A percentile compares a stretch with the other conserved stretches of the same genome.
These are phyloP conservation scores for Apolygus lucorum DNA, from an alignment of 1,140 invertebrate genomes.

Conservation along the genomic window DNA sequence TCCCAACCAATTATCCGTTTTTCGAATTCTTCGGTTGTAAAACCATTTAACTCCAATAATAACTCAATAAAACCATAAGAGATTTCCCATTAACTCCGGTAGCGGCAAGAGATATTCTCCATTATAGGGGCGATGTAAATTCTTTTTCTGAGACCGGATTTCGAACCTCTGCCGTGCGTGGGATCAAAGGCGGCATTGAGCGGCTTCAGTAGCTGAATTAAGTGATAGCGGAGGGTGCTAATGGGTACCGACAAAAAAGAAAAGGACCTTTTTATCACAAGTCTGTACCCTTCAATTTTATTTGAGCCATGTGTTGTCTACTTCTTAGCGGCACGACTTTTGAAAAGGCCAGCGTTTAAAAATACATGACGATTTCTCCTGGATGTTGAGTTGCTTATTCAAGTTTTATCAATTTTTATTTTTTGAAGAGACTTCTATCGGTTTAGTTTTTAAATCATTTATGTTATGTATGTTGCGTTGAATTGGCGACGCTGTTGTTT, in stretches of 20 bases:
- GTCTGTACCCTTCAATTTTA: neutral
- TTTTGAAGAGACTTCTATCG: too few species aligned
- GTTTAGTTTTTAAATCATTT: too few species aligned
- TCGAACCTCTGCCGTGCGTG: too few species aligned
- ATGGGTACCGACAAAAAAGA: neutral
- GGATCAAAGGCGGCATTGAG: neutral
- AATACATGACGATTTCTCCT: too few species aligned
- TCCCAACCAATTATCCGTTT: neutral
- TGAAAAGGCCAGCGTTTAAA: too few species aligned
- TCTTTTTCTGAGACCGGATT: neutral
- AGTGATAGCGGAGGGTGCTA: conserved; percentile 1
- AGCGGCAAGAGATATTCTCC: neutral
- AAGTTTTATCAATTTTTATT: too few species aligned
- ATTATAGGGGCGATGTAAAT: conserved; percentile 3
- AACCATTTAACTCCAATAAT: conserved; percentile 2
- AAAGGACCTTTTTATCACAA: neutral
- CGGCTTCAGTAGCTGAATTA: neutral
- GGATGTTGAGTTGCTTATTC: too few species aligned
- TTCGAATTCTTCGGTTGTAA: neutral
- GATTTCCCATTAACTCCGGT: conserved; percentile 7
- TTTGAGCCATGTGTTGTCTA: neutral
- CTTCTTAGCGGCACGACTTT: too few species aligned
- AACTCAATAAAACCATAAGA: neutral
- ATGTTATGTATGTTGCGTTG: too few species aligned
- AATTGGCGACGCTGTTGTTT: too few species aligned